phyloP scores from a whole-genome alignment of 2,113 vertebrate species.

The Mesembrinibis cayennensis region DNA sequence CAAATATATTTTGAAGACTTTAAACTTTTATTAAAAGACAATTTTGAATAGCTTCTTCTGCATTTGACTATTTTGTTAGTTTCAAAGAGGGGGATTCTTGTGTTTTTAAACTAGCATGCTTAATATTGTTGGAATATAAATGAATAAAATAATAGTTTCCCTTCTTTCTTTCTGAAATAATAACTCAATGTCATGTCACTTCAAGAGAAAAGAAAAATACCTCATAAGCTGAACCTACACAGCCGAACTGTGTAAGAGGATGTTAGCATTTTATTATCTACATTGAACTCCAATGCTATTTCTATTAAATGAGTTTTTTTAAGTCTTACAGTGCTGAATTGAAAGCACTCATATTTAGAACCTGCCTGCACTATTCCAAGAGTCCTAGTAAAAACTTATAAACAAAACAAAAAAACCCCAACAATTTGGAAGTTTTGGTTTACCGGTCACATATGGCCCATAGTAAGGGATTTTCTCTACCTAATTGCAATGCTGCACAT shows the following conservation, averaged over 20 bases:
- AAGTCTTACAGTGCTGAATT: not conserved
- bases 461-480: constrained; percentile 40
- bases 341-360: constrained; percentile 1
- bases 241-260: not conserved
- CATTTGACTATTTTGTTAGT: constrained; percentile 70
- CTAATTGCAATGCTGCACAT: constrained; percentile 54
- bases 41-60: constrained; percentile 73
- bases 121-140: constrained; percentile 36
- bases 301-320: not conserved
- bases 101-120: constrained; percentile 48
- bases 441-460: constrained; percentile 10
- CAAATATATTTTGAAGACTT: constrained; percentile 87
- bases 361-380: not conserved
- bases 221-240: not conserved
- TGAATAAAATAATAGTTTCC: constrained; percentile 15
- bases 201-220: constrained; percentile 45
- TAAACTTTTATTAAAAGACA: constrained; percentile 85
- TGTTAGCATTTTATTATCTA: not conserved
- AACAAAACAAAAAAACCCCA: not conserved
- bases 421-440: not conserved
- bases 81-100: constrained; percentile 40
- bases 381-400: not conserved
- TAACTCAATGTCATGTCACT: constrained; percentile 36
- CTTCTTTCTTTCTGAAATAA: constrained; percentile 53
- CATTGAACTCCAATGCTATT: not conserved